A percentile compares a stretch with the other conserved stretches of the same genome.
Evolutionary conservation across 2,797 vertebrate genomes (phyloP).

Genomic region (Oceanodroma leucorhoa): DNA sequence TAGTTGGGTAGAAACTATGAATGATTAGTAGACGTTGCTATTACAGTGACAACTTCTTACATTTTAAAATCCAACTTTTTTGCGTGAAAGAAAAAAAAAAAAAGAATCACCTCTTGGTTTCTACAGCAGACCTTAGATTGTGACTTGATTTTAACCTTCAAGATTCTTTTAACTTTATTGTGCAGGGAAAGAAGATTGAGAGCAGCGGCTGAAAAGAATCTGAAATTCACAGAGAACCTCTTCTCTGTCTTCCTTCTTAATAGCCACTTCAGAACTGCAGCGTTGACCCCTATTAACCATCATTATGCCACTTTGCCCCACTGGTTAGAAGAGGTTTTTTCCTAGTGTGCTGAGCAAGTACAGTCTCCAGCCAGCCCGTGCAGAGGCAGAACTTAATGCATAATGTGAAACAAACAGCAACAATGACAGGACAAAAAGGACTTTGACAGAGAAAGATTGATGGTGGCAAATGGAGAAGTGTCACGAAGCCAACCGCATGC

Average conservation of each 20-base stretch:
- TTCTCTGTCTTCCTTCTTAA: background rate
- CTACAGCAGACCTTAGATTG: background rate
- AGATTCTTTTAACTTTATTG: background rate
- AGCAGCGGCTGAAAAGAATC: background rate
- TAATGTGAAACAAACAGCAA: conserved; percentile 11
- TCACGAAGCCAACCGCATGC: conserved; percentile 48
- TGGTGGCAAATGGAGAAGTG: conserved; percentile 42
- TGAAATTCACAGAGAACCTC: background rate
- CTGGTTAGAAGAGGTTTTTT: background rate
- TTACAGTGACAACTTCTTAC: background rate
- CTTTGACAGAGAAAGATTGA: conserved; percentile 60
- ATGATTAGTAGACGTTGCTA: background rate
- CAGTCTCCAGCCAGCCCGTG: background rate
- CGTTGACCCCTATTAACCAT: background rate
- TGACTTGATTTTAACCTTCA: background rate
- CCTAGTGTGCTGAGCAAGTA: background rate
- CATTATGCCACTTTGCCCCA: background rate
- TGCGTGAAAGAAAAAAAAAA: background rate
- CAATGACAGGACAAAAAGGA: conserved; percentile 19
- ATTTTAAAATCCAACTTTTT: background rate
- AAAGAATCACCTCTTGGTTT: background rate
- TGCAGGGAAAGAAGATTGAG: background rate
- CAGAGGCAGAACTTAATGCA: background rate
- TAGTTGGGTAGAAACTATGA: background rate
- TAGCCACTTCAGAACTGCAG: background rate